These are phyloP conservation scores for Theristicus caerulescens DNA, from an alignment of 2,113 vertebrate genomes.

Conservation along the genomic window DNA sequence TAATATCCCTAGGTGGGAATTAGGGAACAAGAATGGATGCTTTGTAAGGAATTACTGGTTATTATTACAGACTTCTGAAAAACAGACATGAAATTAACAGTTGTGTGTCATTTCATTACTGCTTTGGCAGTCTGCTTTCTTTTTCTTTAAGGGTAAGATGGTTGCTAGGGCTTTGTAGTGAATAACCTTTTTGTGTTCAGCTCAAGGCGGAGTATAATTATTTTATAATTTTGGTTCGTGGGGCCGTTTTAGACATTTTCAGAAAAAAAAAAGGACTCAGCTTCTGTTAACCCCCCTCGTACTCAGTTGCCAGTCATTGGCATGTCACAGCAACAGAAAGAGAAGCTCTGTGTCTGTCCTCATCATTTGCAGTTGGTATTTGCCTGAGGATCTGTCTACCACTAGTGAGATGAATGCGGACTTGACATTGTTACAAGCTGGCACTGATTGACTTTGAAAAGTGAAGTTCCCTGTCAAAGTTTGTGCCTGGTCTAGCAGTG, in stretches of 20 bases:
- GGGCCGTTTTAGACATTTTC: conserved; percentile 44
- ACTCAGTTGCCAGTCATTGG: neutral
- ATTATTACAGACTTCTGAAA: conserved; percentile 71
- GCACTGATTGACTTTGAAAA: neutral
- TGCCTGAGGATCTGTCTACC: neutral
- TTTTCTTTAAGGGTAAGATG: conserved; percentile 42
- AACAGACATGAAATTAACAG: conserved; percentile 71
- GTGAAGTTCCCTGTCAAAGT: neutral
- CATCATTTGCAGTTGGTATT: neutral
- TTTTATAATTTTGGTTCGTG: conserved; percentile 57
- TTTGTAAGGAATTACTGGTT: conserved; percentile 71
- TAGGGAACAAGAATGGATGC: conserved; percentile 50
- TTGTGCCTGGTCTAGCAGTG: neutral
- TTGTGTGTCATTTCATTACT: conserved; percentile 63
- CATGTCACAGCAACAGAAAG: neutral
- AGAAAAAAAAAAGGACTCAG: neutral
- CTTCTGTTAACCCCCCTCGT: neutral
- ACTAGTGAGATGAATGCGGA: neutral
- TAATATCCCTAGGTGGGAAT: conserved; percentile 53
- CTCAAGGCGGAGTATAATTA: conserved; percentile 63
- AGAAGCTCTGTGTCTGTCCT: neutral
- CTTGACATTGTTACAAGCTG: neutral
- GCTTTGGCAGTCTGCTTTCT: conserved; percentile 62
- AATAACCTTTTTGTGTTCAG: conserved; percentile 69
- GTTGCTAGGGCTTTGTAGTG: conserved; percentile 66